phyloP scores from a whole-genome alignment of 2,113 vertebrate species.

The Ciconia stormi region DNA sequence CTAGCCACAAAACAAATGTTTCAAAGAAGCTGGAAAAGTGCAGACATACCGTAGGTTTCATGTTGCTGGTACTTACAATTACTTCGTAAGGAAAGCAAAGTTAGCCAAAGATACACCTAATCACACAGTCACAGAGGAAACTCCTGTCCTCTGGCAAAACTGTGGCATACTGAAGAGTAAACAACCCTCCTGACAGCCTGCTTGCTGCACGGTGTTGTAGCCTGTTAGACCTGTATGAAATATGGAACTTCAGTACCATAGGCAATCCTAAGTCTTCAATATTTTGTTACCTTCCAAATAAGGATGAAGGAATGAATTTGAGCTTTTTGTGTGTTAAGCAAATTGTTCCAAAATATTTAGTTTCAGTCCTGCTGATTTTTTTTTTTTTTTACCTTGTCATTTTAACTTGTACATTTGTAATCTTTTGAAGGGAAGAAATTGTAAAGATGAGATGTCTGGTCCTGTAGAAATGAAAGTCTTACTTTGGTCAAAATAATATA shows the following conservation, averaged over 20 bases:
- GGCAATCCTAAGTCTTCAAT: neutral
- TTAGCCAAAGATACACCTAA: neutral
- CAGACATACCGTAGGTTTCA: neutral
- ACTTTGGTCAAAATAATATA: neutral
- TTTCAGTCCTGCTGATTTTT: neutral
- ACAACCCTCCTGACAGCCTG: neutral
- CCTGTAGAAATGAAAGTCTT: neutral
- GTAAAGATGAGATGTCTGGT: neutral
- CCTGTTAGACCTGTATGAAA: neutral
- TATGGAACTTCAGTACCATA: neutral
- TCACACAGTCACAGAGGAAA: neutral
- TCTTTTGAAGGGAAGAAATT: neutral
- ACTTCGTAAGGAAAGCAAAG: neutral
- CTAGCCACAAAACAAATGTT: neutral
- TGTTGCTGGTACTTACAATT: neutral
- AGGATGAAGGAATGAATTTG: neutral
- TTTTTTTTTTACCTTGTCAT: neutral
- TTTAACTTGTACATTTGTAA: neutral
- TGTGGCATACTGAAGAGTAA: neutral
- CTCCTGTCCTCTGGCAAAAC: neutral
- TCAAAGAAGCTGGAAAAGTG: neutral
- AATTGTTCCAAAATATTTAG: neutral
- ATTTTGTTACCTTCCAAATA: neutral
- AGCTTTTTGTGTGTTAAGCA: neutral
- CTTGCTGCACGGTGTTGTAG: neutral